Conservation (phyloP, 2,113 vertebrate species). For the Podilymbus podiceps region DNA sequence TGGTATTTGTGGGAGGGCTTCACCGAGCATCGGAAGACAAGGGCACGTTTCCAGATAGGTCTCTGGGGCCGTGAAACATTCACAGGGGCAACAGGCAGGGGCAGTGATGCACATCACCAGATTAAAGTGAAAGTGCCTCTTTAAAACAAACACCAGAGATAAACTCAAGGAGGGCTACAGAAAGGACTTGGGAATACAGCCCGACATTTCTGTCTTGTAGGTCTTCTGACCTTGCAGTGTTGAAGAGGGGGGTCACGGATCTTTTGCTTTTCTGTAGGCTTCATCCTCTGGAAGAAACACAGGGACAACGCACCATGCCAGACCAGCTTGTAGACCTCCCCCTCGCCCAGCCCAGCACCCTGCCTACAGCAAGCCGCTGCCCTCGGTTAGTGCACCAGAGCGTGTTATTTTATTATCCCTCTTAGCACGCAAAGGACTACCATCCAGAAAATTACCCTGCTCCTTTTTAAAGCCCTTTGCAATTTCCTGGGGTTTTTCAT, state of each 20-base stretch:
- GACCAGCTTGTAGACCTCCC: not conserved
- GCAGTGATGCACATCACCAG: not conserved
- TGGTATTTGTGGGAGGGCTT: no score
- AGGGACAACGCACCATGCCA: not conserved
- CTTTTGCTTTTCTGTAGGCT: not conserved
- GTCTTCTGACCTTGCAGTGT: not conserved
- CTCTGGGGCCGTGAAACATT: not conserved
- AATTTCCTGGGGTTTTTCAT: not conserved
- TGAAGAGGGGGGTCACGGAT: not conserved
- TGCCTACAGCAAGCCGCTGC: not conserved
- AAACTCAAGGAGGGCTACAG: not conserved
- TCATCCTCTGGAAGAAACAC: not conserved
- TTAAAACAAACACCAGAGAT: not conserved
- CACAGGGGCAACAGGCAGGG: rapidly evolving
- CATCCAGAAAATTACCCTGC: not conserved
- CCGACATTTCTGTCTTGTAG: not conserved
- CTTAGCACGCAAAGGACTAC: not conserved
- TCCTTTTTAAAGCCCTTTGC: not conserved
- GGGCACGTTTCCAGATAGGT: not conserved
- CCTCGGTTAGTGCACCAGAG: not conserved
- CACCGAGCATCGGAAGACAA: not conserved
- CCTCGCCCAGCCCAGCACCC: not conserved
- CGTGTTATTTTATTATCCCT: not conserved
- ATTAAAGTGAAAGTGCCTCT: not conserved
- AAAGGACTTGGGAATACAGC: not conserved